A percentile compares a stretch with the other conserved stretches of the same genome.
These are phyloP conservation scores for Eilema griseolum DNA, from an alignment of 2,888 invertebrate genomes.

Conservation along the genomic window DNA sequence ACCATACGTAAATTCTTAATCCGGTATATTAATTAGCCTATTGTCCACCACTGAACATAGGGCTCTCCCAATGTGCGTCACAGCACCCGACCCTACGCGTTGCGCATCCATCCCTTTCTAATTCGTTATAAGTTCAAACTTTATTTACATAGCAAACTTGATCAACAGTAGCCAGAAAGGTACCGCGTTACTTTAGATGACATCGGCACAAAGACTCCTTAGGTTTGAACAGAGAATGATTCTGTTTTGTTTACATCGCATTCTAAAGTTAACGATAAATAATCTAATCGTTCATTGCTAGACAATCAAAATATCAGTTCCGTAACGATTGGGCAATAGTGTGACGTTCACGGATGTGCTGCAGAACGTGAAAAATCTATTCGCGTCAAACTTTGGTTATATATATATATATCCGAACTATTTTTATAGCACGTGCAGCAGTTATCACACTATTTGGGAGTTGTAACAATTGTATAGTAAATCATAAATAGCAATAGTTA, in stretches of 20 bases:
- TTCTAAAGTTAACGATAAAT: neutral
- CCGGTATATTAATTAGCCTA: no score
- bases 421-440: neutral
- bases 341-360: neutral
- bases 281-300: neutral
- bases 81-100: no score
- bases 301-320: slow-evolving; percentile 3
- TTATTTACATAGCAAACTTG: neutral
- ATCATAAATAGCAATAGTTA: slow-evolving; percentile 27
- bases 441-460: slow-evolving; percentile 11
- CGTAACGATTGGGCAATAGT: neutral
- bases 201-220: neutral
- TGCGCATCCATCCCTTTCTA: no score
- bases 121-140: neutral
- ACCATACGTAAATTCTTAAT: neutral
- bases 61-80: no score
- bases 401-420: neutral
- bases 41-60: no score
- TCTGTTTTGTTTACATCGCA: neutral
- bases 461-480: slow-evolving; percentile 33
- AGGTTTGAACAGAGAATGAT: neutral
- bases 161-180: neutral
- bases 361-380: neutral
- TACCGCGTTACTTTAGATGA: neutral
- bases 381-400: neutral